Evolutionary conservation across 2,113 vertebrate genomes (phyloP), one percentile per base, ranked within the genome.

Genomic region (Taurulus bubalis): DNA sequence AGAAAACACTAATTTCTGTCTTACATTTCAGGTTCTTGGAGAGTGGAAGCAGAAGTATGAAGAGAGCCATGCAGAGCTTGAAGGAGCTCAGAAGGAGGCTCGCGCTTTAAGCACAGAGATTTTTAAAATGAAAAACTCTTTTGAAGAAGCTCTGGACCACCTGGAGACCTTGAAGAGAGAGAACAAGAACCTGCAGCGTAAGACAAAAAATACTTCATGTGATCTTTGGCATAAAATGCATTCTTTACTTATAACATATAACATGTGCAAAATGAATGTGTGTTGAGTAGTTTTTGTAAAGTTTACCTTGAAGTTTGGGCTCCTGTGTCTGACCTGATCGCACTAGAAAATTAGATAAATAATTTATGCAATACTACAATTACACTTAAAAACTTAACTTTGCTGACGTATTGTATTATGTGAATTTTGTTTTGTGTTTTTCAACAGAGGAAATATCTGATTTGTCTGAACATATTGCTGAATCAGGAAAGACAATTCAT

Each of bases 41-140:
- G 96, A 96, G 45, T 96, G 96, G 96, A 96, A 96, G 1, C 96
- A 97, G 87, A 97, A 96, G 78, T 94, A 93, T 77, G 95, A 96
- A 1, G 95, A 96, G 38, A 85, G 87, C 69, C 96, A 96, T 34
- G 92, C 95, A 24, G 96, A 96, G 45, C 62, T 96, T 26, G 96
- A 97, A 58, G 93, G 93, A 36, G 14, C 94, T 76, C 93, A 90
- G 22, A 96, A 96, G 8, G 95, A 96, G 5, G 91, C 95, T 77
- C 94, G 95, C 0, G 85, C 94, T 4, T 68, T 95, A 1, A 96
- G 94, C 42, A 96, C 96, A 0, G 90, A 93, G 30, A 63, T 93
- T 36, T 93, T 92, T 0, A 93, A 92, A 3, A 0, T 93, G 74
- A 92, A 91, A 0, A 93, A 93, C 0, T 91, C 89, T 0, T 93